Conservation (phyloP, 2,888 invertebrate species). For the Sycophila texana region DNA sequence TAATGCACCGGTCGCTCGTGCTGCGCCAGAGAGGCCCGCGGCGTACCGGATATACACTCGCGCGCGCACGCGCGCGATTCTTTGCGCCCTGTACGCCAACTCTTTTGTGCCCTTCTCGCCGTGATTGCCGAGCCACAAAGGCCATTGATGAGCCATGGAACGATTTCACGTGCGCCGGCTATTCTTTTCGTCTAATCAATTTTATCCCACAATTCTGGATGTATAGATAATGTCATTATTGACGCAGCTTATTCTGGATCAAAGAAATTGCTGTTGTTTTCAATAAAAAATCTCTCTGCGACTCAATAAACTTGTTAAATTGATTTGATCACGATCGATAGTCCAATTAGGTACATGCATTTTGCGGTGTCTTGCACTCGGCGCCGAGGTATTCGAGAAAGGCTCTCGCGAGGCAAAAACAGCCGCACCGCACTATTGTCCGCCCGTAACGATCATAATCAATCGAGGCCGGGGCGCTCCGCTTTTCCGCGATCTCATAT, state of each 20-base stretch:
- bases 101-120: constrained; percentile 8
- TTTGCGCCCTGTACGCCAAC: constrained; percentile 21
- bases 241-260: too few species aligned
- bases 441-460: constrained; percentile 69
- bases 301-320: too few species aligned
- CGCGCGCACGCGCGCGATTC: constrained; percentile 28
- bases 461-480: constrained; percentile 64
- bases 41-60: constrained; percentile 22
- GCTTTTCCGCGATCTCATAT: constrained; percentile 45
- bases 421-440: constrained; percentile 68
- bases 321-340: neutral
- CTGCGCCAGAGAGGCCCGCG: neutral
- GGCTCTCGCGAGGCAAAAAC: constrained; percentile 27
- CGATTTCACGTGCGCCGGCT: too few species aligned
- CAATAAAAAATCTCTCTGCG: too few species aligned
- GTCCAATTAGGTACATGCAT: neutral
- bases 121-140: neutral
- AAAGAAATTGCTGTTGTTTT: too few species aligned
- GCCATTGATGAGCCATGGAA: constrained; percentile 12
- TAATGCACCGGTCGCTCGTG: constrained; percentile 58
- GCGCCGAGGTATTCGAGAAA: constrained; percentile 9
- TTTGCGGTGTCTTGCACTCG: too few species aligned
- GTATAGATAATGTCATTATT: too few species aligned
- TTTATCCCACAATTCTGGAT: too few species aligned
- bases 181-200: too few species aligned